Base-by-base conservation (phyloP, 2,888 invertebrate species). In the Mythimna albipuncta region DNA sequence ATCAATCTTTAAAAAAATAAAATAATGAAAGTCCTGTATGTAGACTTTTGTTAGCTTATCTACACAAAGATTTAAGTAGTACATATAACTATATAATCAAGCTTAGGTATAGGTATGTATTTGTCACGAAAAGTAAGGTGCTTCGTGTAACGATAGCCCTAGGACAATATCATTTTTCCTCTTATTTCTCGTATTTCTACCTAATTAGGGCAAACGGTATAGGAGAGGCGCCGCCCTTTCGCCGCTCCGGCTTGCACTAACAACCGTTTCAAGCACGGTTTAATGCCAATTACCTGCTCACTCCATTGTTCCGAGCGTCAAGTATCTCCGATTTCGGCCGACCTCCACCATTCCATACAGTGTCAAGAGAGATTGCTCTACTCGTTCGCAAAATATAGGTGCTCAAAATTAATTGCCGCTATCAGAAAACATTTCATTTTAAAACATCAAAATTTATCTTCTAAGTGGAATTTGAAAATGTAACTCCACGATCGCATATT, bases 211-310 rank as follows among this genome's bases (percentile, higher is more conserved):
- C 86, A 88, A 87, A 82, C 82, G 87, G 78, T 77, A 83, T 70
- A 63, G 72, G 73, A 85, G 85, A 74, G 81, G 69, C 74, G 76
- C 81, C 73, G 81, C 79, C 85, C 85, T 85, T 82, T 84, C 84
- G 75, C 78, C 64, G 88, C 89, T 84, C 88, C 86, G 87, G 87
- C 87, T 86, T 86, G 89, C 89, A 89, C 91, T 91, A 92, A 92
- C 90, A 92, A 91, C 90, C 90, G 86, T 88, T 91, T 89, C 87
- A 86, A 92, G 91, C 86, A 89, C 86, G 88, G 90, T 90, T 94
- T 93, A 93, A 94, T 93, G 91, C 93, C 93, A 93, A 94, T 94
- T 94, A 94, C 91, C 92, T 91, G 92, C 85, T 83, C 89, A 83
- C 88, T 90, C 86, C 88, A 91, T 93, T 93, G 92, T 94, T 93